Evolutionary conservation across 2,113 vertebrate species (phyloP).

Genomic region (Emydura subglobosa): DNA sequence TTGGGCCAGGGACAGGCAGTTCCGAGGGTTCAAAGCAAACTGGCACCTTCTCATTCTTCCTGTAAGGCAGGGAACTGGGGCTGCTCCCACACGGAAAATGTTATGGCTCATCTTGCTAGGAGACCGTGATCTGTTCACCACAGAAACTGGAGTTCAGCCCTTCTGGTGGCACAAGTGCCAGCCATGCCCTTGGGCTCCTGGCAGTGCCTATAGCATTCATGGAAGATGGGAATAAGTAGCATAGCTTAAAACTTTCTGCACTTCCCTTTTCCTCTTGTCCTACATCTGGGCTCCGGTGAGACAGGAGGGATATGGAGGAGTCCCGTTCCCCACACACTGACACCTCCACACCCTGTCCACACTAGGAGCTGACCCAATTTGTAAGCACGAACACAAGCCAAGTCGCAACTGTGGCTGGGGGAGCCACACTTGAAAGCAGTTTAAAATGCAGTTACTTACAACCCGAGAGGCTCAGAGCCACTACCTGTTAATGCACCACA

Average conservation of each 20-base stretch:
- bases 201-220: background rate
- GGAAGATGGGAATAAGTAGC: background rate
- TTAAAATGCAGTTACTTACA: background rate
- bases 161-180: background rate
- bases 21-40: background rate
- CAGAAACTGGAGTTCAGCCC: background rate
- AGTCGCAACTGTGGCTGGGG: background rate
- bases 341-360: background rate
- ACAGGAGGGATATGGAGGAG: background rate
- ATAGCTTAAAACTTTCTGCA: background rate
- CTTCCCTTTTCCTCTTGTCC: background rate
- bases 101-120: background rate
- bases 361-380: background rate
- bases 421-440: background rate
- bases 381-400: background rate
- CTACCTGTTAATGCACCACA: background rate
- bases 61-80: accelerated
- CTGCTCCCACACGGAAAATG: background rate
- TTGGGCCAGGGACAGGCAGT: background rate
- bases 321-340: background rate
- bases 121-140: background rate
- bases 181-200: accelerated
- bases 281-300: accelerated
- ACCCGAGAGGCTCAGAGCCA: background rate
- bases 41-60: background rate